Conservation (phyloP, 2,888 invertebrate genomes). For the Lottia scabra region DNA sequence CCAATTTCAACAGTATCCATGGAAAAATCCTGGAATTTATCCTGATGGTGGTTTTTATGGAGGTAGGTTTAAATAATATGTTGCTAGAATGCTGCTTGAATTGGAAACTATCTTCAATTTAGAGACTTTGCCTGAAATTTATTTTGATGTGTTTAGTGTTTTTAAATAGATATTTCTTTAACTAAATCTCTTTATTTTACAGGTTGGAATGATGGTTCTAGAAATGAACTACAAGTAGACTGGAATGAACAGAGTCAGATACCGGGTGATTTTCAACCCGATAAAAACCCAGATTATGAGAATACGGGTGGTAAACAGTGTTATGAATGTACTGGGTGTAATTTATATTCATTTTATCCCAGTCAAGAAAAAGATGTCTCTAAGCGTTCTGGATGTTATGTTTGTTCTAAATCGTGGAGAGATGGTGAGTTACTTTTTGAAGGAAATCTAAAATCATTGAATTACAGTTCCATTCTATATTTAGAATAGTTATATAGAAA, state of each 20-base stretch:
- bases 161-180: not conserved
- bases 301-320: conserved; percentile 36
- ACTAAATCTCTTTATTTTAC: not conserved
- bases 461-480: too few relatives aligned
- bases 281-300: conserved; percentile 37
- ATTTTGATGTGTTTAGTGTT: not conserved
- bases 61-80: too few relatives aligned
- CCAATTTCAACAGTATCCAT: conserved; percentile 36
- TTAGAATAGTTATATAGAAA: too few relatives aligned
- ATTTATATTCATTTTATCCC: conserved; percentile 40
- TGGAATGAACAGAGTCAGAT: conserved; percentile 43
- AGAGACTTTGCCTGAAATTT: not conserved
- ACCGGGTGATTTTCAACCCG: conserved; percentile 39
- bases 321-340: conserved; percentile 41
- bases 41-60: conserved; percentile 42
- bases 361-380: conserved; percentile 27
- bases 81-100: too few relatives aligned
- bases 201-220: conserved; percentile 51
- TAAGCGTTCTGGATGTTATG: conserved; percentile 36
- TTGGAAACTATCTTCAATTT: too few relatives aligned
- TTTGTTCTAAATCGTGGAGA: conserved; percentile 45
- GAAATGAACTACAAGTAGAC: conserved; percentile 40
- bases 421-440: conserved; percentile 28
- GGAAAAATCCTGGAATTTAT: conserved; percentile 40
- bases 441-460: too few relatives aligned